Base-by-base conservation (phyloP, 2,888 invertebrate species). In the Blomia tropicalis region DNA sequence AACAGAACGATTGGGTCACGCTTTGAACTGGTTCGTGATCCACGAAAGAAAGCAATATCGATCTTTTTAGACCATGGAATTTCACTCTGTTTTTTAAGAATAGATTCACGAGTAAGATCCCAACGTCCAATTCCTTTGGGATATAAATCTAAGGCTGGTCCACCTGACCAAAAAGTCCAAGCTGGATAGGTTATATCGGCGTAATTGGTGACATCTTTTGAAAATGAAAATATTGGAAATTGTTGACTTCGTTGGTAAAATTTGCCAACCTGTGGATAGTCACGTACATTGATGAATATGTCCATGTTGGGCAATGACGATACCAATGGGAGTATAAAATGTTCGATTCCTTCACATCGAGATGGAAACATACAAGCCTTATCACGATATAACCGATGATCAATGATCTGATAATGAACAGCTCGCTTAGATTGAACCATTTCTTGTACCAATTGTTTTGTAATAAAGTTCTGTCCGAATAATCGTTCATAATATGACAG, bases 91-190 rank as follows among this genome's bases (percentile, higher is more conserved):
- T 14, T 53, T 30, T 77, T 75, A 58, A 82, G 78, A 63, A 92
- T 80, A 7, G 82, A 79, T 64, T 80, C 76, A 62, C 91, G 79
- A 71, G 87, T 85, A 68, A 81, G 74, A 73, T 93, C 92, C 95
- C 95, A 96, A 44, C 91, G 78, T 0, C 93, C 95, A 66, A 95
- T 81, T 23, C 95, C 95, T 60, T 82, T 84, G 0, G 95, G 95
- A 76, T 93, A 92, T 11, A 92, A 76, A 41, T 84, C 82, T 69
- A 95, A 93, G 0, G 95, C 93, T 17, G 96, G 96, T 0, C 96
- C 96, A 29, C 95, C 95, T 75, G 90, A 90, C 92, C 93, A 92
- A 75, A 96, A 96, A 43, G 90, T 84, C 95, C 95, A 96, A 0
- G 93, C 87, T 1, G 95, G 95, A 67, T 78, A 79, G 82, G 87